Evolutionary conservation across 2,888 invertebrate species (phyloP).

Genomic region (Cephus sareptanus): DNA sequence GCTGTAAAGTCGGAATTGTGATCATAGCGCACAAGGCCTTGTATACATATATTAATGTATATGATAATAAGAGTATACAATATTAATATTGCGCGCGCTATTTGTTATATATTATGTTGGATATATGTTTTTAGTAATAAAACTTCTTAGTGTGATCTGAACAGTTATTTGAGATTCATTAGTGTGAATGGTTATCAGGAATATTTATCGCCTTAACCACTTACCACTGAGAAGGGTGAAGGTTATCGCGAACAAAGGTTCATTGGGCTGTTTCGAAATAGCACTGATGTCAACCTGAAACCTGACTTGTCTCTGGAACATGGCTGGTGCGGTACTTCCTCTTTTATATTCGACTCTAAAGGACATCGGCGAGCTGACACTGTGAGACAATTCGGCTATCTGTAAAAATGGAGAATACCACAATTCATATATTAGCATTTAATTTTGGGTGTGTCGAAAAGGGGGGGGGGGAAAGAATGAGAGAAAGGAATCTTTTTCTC

Average conservation of each 20-base stretch:
- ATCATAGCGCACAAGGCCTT: too few species aligned
- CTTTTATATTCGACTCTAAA: slow-evolving; percentile 98
- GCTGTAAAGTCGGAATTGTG: too few species aligned
- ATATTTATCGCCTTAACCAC: slow-evolving; percentile 27
- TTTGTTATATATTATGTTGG: too few species aligned
- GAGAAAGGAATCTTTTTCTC: neutral
- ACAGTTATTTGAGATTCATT: too few species aligned
- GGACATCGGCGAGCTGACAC: slow-evolving; percentile 97
- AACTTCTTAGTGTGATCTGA: too few species aligned
- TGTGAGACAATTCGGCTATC: slow-evolving; percentile 97
- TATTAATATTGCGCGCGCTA: too few species aligned
- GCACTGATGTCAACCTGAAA: slow-evolving; percentile 93
- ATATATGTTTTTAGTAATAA: too few species aligned
- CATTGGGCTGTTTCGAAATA: slow-evolving; percentile 82
- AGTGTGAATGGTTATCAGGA: too few species aligned
- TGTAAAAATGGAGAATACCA: slow-evolving; percentile 63
- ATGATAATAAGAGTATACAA: too few species aligned
- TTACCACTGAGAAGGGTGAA: slow-evolving; percentile 93
- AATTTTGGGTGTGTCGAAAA: too few species aligned
- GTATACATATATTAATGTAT: too few species aligned
- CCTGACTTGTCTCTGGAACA: slow-evolving; percentile 96
- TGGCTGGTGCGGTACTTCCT: slow-evolving; percentile 92
- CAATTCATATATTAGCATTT: neutral
- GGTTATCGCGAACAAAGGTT: slow-evolving; percentile 90
- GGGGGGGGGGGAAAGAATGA: neutral